phyloP scores from a whole-genome alignment of 2,797 vertebrate genomes.

The Sebastes iracundus region DNA sequence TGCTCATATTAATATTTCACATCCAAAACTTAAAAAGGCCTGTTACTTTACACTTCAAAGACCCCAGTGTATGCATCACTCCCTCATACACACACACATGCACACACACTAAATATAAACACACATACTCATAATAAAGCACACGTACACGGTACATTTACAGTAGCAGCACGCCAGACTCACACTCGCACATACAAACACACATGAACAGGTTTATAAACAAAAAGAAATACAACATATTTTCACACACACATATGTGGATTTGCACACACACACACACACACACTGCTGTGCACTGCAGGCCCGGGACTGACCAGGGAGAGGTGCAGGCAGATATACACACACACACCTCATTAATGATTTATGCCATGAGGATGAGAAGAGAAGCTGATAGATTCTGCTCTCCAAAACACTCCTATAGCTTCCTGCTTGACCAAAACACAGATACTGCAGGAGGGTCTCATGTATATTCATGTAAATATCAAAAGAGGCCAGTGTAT shows the following conservation, averaged over 20 bases:
- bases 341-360: constrained; percentile 67
- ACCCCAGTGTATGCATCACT: constrained; percentile 46
- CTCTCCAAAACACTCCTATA: constrained; percentile 59
- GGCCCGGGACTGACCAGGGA: constrained; percentile 46
- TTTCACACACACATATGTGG: neutral
- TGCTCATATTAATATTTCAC: constrained; percentile 74
- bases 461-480: constrained; percentile 30
- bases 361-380: constrained; percentile 61
- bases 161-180: neutral
- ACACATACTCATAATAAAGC: neutral
- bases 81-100: constrained; percentile 9
- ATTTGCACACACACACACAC: neutral
- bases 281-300: constrained; percentile 10
- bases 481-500: constrained; percentile 12
- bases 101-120: neutral
- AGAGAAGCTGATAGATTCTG: constrained; percentile 60
- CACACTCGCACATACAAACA: neutral
- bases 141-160: neutral
- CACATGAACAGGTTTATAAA: neutral
- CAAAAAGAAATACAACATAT: neutral
- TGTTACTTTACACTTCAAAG: constrained; percentile 77
- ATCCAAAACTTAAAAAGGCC: constrained; percentile 63
- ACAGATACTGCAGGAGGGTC: constrained; percentile 7
- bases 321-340: constrained; percentile 52
- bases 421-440: constrained; percentile 52